Evolutionary conservation across 2,113 vertebrate genomes (phyloP), one percentile per base, ranked within the genome.

Genomic region (Smithornis capensis): DNA sequence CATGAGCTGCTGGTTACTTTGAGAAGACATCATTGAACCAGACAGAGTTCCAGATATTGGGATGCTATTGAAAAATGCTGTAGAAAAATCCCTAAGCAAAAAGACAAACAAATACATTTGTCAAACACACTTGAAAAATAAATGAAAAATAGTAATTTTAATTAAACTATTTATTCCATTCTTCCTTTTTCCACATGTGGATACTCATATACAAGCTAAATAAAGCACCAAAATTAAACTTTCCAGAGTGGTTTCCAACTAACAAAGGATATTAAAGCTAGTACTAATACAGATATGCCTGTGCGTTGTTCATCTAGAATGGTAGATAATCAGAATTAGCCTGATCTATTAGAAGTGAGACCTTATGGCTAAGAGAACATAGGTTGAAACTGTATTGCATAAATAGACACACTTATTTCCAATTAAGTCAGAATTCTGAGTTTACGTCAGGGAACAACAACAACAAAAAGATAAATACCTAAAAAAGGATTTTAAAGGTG

Each of bases 11-110:
- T 98, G 98, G 91, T 98, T 98, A 73, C 99, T 98, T 88, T 99
- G 99, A 95, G 98, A 99, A 95, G 99, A 98, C 96, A 99, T 98
- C 95, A 99, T 98, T 38, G 99, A 99, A 53, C 99, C 98, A 3
- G 99, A 98, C 59, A 99, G 97, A 73, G 98, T 97, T 90, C 98
- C 98, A 22, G 98, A 98, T 96, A 99, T 99, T 80, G 99, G 99
- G 88, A 98, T 99, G 92, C 99, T 99, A 98, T 99, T 99, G 97
- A 99, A 99, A 96, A 99, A 98, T 15, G 99, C 99, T 28, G 99
- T 99, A 23, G 99, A 99, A 98, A 99, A 99, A 97, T 99, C 99
- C 97, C 99, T 99, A 96, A 76, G 57, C 60, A 91, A 93, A 74
- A 45, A 79, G 38, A 92, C 45, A 93, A 89, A 87, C 14, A 92